phyloP scores from a whole-genome alignment of 2,888 invertebrate genomes.

The Hermaeophaga mercurialis region DNA sequence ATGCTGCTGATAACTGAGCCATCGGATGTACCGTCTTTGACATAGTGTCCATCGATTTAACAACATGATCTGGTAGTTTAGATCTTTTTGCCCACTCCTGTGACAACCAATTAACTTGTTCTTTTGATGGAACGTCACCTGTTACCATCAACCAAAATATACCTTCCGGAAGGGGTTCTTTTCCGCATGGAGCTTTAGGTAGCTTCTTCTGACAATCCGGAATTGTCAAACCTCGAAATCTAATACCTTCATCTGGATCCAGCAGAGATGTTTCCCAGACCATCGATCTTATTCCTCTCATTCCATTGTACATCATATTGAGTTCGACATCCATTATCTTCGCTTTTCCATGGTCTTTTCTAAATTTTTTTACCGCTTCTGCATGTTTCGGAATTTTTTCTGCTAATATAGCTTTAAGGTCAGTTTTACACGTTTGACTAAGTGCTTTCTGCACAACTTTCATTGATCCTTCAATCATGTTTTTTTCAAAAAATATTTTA shows the following conservation, averaged over 20 bases:
- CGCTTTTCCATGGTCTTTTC: conserved; percentile 82
- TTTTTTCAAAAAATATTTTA: no score
- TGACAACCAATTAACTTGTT: conserved; percentile 73
- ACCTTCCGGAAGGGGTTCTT: conserved; percentile 88
- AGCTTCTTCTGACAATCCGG: conserved; percentile 59
- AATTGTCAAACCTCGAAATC: conserved; percentile 90
- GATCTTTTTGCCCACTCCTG: conserved; percentile 86
- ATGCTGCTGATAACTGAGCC: conserved; percentile 92
- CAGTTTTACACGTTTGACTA: not conserved
- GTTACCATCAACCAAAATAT: conserved; percentile 90
- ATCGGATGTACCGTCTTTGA: conserved; percentile 90
- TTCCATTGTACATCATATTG: conserved; percentile 95
- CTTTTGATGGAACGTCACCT: conserved; percentile 81
- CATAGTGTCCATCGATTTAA: conserved; percentile 87
- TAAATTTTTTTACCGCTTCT: conserved; percentile 86
- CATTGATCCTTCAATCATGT: not conserved
- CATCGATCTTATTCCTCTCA: conserved; percentile 92
- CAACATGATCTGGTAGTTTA: conserved; percentile 87
- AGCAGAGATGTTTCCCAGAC: conserved; percentile 93
- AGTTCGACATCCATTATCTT: conserved; percentile 96
- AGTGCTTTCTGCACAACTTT: not conserved
- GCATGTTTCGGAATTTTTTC: conserved; percentile 89
- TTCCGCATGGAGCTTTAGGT: conserved; percentile 78
- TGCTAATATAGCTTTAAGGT: conserved; percentile 83
- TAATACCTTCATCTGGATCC: conserved; percentile 92